A percentile compares a stretch with the other conserved stretches of the same genome.
Evolutionary conservation across 2,888 invertebrate genomes (phyloP).

Genomic region (Andrena fulva): DNA sequence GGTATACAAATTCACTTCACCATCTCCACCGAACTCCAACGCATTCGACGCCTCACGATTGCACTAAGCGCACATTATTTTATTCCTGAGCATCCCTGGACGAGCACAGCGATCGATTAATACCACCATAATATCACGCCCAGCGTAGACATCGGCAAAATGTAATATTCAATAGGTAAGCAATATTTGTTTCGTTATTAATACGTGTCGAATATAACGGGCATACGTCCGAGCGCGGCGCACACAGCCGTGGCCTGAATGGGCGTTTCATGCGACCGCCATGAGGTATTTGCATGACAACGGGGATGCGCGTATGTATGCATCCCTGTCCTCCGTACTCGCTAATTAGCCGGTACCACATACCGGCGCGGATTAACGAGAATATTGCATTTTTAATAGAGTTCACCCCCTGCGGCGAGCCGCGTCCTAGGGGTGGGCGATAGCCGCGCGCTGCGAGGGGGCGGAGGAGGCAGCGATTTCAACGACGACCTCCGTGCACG

Average conservation of each 20-base stretch:
- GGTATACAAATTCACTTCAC: not conserved
- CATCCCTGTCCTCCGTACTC: constrained; percentile 70
- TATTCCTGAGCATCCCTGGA: not conserved
- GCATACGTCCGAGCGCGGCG: constrained; percentile 15
- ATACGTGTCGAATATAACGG: constrained; percentile 39
- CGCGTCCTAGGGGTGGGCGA: constrained; percentile 22
- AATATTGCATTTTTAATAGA: constrained; percentile 83
- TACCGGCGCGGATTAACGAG: constrained; percentile 80
- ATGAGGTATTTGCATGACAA: constrained; percentile 81
- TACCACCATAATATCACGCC: not conserved
- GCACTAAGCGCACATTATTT: not conserved
- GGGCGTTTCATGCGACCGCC: constrained; percentile 65
- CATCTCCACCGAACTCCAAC: not conserved
- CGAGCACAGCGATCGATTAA: not conserved
- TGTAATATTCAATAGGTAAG: constrained; percentile 60
- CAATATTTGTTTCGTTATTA: constrained; percentile 60
- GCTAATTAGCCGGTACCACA: constrained; percentile 82
- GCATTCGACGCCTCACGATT: not conserved
- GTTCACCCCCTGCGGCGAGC: constrained; percentile 68
- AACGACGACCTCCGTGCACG: constrained; percentile 57
- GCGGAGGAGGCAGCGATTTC: constrained; percentile 61
- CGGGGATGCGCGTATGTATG: constrained; percentile 72
- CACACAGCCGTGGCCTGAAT: constrained; percentile 43
- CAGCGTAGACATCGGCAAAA: constrained; percentile 16
- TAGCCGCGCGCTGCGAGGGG: not conserved